Evolutionary conservation across 92 coral and sea anemone species (phyloP), one percentile per base, ranked within the genome.

Genomic region (Virgularia gustaviana): DNA sequence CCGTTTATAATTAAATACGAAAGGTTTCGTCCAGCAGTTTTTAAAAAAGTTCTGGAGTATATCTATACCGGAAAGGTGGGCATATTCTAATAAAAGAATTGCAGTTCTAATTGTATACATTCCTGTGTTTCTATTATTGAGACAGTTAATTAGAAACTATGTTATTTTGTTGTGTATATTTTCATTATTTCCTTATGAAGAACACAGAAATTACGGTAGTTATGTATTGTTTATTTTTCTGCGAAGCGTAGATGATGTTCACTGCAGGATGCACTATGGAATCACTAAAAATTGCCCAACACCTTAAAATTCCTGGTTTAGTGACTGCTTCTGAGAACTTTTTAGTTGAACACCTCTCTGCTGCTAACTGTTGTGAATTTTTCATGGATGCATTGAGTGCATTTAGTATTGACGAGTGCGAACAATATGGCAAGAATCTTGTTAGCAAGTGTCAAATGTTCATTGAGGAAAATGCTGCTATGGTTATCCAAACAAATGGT

Each of bases 391-490:
- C 96, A 1, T 68, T 89, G 90, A 78, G 85, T 29, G 70, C 86
- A 19, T 76, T 91, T 11, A 84, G 80, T 12, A 88, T 78, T 16
- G 44, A 34, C 18, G 34, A 11, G 23, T 2, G 33, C 11, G 63
- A 85, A 13, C 85, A 79, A 58, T 71, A 85, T 22, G 61, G 33
- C 15, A 63, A 41, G 13, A 63, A 70, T 29, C 73, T 94, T 62
- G 90, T 94, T 32, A 86, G 85, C 32, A 89, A 76, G 38, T 94
- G 96, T 32, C 56, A 83, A 42, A 72, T 83, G 19, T 94, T 87
- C 61, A 94, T 89, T 84, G 94, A 94, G 59, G 96, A 94, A 49
- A 89, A 94, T 87, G 99, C 96, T 39, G 87, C 85, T 29, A 91
- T 89, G 9, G 80, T 94, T 27, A 88, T 94, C 8, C 79, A 80